Conservation (phyloP, 2,888 invertebrate species). For the Leistus spinibarbis region DNA sequence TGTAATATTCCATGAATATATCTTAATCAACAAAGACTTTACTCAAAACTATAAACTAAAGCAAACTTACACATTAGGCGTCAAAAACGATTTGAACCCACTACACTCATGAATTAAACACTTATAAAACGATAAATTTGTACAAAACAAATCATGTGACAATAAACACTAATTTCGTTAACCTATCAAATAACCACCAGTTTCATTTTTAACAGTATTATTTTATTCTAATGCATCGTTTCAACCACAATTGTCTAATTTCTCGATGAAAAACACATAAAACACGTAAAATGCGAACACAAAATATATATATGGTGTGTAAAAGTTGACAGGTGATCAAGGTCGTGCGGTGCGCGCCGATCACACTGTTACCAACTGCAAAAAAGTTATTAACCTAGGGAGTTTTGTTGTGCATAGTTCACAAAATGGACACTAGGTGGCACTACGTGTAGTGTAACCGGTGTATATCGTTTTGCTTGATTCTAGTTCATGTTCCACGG, state of each 20-base stretch:
- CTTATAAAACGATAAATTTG: background rate
- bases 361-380: background rate
- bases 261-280: background rate
- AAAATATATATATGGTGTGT: background rate
- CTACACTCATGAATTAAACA: background rate
- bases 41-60: background rate
- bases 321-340: background rate
- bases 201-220: background rate
- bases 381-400: background rate
- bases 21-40: background rate
- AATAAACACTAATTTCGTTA: background rate
- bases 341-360: background rate
- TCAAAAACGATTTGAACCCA: background rate
- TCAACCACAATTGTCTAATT: no score
- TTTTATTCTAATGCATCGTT: no score
- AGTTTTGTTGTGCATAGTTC: no score
- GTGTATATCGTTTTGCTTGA: no score
- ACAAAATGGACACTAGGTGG: no score
- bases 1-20: background rate
- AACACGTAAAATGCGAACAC: background rate
- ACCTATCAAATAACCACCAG: background rate
- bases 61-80: background rate
- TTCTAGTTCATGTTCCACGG: no score
- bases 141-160: background rate
- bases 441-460: no score